Evolutionary conservation across 2,113 vertebrate genomes (phyloP), one percentile per base, ranked within the genome.

Genomic region (Coreoperca whiteheadi): DNA sequence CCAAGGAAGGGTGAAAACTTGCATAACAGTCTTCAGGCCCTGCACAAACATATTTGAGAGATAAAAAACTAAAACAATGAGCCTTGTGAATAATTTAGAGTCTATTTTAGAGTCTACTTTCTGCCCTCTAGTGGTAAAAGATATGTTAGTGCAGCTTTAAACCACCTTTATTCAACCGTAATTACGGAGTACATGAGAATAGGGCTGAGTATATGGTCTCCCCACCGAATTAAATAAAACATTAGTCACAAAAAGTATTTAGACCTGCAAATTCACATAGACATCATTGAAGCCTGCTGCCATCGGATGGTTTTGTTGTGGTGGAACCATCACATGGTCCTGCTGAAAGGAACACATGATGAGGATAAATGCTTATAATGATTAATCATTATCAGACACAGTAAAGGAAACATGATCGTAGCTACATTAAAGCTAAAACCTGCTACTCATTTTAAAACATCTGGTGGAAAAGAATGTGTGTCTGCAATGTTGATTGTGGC

Each of bases 281-380:
- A 91, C n/a, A 23, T 91, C 16, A 63, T 85, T 89, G 80, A 93
- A 92, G 1, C 90, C 90, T 34, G 81, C 86, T 30, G 60, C 86
- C 87, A 91, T 86, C 0, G 87, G 86, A 67, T 87, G 87, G 72
- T 88, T 88, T 56, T 84, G 85, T 2, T 1, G 0, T 0, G 56
- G 11, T 25, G 76, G 53, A 56, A 91, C 2, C 0, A 0, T 9
- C 74, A 89, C 72, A 46, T 0, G 63, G 75, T 94, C 82, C 21
- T 41, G 68, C 89, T 90, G 65, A 83, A 80, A 74, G 23, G 0
- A 74, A 76, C 56, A 77, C 9, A 54, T 28, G 2, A n/a, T n/a
- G n/a, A n/a, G n/a, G n/a, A n/a, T n/a, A n/a, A n/a, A n/a, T n/a
- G n/a, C n/a, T n/a, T n/a, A n/a, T n/a, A n/a, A n/a, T n/a, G n/a